Percentiles rank a stretch among this genome's conserved stretches.
Evolutionary conservation across 2,888 invertebrate species (phyloP).

Genomic region (Syrista parreyssii): DNA sequence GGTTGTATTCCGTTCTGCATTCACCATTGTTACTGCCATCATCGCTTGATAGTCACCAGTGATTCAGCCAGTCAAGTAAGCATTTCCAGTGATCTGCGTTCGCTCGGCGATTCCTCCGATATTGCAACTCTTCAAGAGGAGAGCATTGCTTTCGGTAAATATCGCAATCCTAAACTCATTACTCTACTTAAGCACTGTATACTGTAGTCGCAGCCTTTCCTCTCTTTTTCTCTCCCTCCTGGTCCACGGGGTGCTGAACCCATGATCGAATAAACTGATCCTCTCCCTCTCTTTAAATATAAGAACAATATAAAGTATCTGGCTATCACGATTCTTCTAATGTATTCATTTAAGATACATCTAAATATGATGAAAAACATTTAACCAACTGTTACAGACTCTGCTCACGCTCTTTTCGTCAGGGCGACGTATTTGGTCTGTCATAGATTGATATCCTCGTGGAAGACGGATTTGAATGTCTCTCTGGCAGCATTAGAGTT

Average conservation of each 20-base stretch:
- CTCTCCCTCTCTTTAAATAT: neutral
- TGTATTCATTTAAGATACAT: neutral
- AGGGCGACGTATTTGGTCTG: conserved; percentile 94
- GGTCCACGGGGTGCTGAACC: too few relatives aligned
- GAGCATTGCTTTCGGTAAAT: conserved; percentile 64
- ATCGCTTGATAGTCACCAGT: conserved; percentile 64
- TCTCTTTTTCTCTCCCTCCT: neutral
- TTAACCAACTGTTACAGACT: conserved; percentile 70
- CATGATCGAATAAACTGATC: too few relatives aligned
- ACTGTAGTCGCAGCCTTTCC: neutral
- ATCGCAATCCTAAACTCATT: conserved; percentile 28
- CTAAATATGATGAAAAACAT: neutral
- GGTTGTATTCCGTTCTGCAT: conserved; percentile 54
- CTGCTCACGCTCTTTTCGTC: conserved; percentile 89
- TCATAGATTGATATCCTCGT: conserved; percentile 93
- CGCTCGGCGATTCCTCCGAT: conserved; percentile 63
- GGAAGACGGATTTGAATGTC: conserved; percentile 95
- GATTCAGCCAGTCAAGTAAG: conserved; percentile 66
- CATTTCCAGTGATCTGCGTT: conserved; percentile 65
- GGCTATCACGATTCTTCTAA: neutral
- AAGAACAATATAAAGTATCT: neutral
- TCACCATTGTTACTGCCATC: conserved; percentile 33
- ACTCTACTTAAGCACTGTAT: neutral
- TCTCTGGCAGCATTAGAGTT: conserved; percentile 94
- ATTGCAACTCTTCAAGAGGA: conserved; percentile 64